Evolutionary conservation across 2,888 invertebrate species (phyloP), one percentile per base, ranked within the genome.

Genomic region (Cephus rjabovi): DNA sequence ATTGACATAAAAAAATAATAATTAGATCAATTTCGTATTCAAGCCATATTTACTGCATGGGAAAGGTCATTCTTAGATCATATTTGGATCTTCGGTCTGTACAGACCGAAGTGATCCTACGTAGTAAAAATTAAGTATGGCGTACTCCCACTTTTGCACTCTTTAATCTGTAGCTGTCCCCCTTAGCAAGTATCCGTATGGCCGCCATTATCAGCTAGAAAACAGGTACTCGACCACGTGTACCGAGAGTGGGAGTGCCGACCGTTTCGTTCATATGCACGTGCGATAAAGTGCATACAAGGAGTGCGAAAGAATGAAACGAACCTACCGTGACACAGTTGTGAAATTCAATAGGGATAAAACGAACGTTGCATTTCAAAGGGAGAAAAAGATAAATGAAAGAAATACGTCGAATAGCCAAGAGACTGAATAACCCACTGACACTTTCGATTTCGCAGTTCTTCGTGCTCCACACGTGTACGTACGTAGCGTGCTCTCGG

Each of bases 391-490:
- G 71, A 31, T 31, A 34, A 31, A 31, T 71, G 12, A 71, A 31
- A 71, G 31, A 71, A 71, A 71, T 11, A 33, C 33, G 71, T 31
- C 71, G 71, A 71, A 34, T 34, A 15, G 33, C 12, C 31, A 34
- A 34, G 23, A 56, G 23, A 56, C 56, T 56, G 56, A 23, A 56
- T 56, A 56, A 56, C 15, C 23, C 15, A 31, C 71, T 31, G 71
- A 31, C 34, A 71, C 71, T 71, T 71, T 71, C 71, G 71, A 71
- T 71, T 71, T 71, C 33, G 33, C 71, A 34, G 33, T 31, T 71
- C 71, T 6, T 23, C 34, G 11, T 34, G 15, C 15, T 34, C 12
- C 71, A 23, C 71, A 23, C 71, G 31, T 71, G 12, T 31, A 71
- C 4, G 12, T 23, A 34, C 15, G 4, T 71, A 31, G 31, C 23